phyloP scores from a whole-genome alignment of 2,888 invertebrate genomes.

The Dromius quadrimaculatus region DNA sequence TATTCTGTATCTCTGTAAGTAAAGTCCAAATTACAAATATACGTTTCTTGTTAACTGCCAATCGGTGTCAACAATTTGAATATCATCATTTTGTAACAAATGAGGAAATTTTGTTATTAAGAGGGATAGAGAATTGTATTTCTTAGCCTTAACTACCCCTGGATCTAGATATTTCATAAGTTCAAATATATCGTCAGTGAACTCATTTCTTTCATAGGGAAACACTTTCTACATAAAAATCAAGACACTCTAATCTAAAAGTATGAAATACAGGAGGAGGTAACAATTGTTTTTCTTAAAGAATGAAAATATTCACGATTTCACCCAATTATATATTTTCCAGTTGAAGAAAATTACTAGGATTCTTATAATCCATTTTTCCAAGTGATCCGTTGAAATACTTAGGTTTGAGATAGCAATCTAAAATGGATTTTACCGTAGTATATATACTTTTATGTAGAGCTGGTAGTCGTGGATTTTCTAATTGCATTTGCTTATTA shows the following conservation, averaged over 20 bases:
- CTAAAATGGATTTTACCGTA: too few species aligned
- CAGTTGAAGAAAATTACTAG: background rate
- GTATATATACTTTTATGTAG: too few species aligned
- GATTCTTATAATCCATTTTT: constrained; percentile 1
- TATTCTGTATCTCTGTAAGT: background rate
- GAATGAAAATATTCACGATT: background rate
- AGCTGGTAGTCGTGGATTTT: too few species aligned
- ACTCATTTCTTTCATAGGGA: too few species aligned
- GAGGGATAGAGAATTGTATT: background rate
- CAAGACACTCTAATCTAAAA: background rate
- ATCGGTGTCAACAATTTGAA: too few species aligned
- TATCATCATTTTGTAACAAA: too few species aligned
- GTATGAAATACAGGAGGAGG: background rate
- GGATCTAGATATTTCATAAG: constrained; percentile 6
- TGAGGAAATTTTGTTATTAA: background rate
- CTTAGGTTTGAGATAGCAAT: too few species aligned
- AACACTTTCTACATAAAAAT: too few species aligned
- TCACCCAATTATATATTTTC: background rate
- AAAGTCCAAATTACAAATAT: background rate
- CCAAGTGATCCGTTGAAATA: background rate
- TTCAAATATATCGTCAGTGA: too few species aligned
- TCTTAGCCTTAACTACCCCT: background rate
- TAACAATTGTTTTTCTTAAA: constrained; percentile 1
- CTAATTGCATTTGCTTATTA: constrained; percentile 3
- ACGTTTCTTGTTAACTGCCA: background rate